A percentile compares a stretch with the other conserved stretches of the same genome.
These are phyloP conservation scores for Halocaridina rubra DNA, from an alignment of 2,888 invertebrate species.

Conservation along the genomic window DNA sequence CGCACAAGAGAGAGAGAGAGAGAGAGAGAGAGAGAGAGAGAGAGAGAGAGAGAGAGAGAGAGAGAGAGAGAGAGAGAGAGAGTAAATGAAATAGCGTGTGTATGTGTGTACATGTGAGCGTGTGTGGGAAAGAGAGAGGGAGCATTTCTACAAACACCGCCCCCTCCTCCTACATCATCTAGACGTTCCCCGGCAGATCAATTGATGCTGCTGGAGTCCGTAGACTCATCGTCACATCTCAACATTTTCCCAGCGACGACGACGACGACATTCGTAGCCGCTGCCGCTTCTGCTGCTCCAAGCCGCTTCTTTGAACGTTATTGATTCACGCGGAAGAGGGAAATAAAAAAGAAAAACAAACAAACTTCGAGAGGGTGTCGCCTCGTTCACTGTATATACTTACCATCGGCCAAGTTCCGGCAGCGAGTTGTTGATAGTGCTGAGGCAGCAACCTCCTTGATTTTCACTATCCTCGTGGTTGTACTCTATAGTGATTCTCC, in stretches of 20 bases:
- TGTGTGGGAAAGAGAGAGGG: background rate
- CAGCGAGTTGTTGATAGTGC: slow-evolving; percentile 63
- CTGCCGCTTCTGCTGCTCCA: background rate
- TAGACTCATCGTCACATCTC: slow-evolving; percentile 24
- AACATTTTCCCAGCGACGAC: background rate
- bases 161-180: background rate
- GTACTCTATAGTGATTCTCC: slow-evolving; percentile 62
- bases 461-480: slow-evolving; percentile 62
- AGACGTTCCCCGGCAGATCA: slow-evolving; percentile 35
- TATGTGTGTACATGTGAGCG: too few species aligned
- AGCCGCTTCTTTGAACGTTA: too few species aligned
- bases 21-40: background rate
- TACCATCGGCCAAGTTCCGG: slow-evolving; percentile 64
- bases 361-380: background rate
- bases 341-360: background rate
- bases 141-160: background rate
- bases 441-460: slow-evolving; percentile 60
- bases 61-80: background rate
- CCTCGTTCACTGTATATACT: too few species aligned
- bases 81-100: background rate
- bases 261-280: background rate
- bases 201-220: slow-evolving; percentile 48
- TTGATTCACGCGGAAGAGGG: background rate
- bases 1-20: background rate
- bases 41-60: background rate